Evolutionary conservation across 2,888 invertebrate genomes (phyloP), one percentile per base, ranked within the genome.

Genomic region (Leptinotarsa haldemani): DNA sequence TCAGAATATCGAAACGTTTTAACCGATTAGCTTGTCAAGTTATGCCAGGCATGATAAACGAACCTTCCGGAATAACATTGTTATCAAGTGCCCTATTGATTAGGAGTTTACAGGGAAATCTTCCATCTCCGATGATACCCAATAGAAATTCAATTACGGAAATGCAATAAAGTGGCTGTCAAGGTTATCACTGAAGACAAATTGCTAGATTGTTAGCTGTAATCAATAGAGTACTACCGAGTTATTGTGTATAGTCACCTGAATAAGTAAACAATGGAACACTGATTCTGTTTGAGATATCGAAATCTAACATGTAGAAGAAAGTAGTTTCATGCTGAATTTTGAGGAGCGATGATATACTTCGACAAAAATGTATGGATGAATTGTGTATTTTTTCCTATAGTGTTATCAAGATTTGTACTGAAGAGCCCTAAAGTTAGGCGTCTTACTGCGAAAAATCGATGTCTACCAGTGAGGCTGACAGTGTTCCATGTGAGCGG

Each of bases 91-190:
- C n/a, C 56, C 20, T 3, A 56, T 56, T 56, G 18, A 56, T 56
- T 13, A 3, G 20, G 56, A 56, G 18, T 56, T 56, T 3, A 56
- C 18, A 22, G 3, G 56, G 56, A 7, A 16, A 16, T 52, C 52
- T 18, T 18, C 18, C 16, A n/a, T 13, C n/a, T 20, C 2, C n/a
- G 52, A 56, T 4, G 4, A 56, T 56, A 56, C 20, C 12, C 12
- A 13, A 56, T 13, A 4, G 56, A 20, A 56, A 56, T 56, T 56
- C 20, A 20, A 56, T 56, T 20, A 20, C 56, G 13, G 56, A 56
- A 56, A 56, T 56, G 18, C 56, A 18, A 52, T 52, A 52, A 20
- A 56, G 2, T 56, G 22, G 56, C 56, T 52, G 56, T 56, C 56
- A 20, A 56, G 56, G 20, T 20, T 56, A 20, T 56, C 20, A 20